Evolutionary conservation across 2,797 vertebrate genomes (phyloP).

Genomic region (Coranthus polyacanthus): DNA sequence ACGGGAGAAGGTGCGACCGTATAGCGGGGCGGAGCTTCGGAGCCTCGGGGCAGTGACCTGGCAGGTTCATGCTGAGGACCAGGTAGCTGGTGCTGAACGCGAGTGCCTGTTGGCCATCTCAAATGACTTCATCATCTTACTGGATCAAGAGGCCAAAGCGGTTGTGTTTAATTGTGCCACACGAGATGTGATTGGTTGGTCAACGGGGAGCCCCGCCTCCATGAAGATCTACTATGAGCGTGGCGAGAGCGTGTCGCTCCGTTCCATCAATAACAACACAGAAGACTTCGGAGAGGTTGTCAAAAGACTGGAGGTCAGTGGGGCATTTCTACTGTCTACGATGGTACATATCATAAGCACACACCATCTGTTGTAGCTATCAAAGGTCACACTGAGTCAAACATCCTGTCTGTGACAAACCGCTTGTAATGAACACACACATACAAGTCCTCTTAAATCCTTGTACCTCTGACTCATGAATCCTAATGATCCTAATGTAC

Average conservation of each 20-base stretch:
- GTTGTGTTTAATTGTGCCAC: conserved; percentile 96
- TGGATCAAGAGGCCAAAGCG: conserved; percentile 93
- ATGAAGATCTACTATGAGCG: conserved; percentile 97
- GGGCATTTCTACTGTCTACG: conserved; percentile 15
- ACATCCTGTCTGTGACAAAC: conserved; percentile 12
- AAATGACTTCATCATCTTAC: conserved; percentile 93
- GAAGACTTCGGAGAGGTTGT: conserved; percentile 98
- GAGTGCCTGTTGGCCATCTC: conserved; percentile 94
- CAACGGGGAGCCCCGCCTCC: conserved; percentile 90
- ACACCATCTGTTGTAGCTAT: conserved; percentile 41
- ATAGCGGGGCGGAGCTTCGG: conserved; percentile 92
- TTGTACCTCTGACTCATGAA: conserved; percentile 5
- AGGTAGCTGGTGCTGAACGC: conserved; percentile 91
- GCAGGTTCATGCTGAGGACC: conserved; percentile 93
- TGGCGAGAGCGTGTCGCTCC: conserved; percentile 93
- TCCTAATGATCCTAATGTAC: neutral
- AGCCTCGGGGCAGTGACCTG: conserved; percentile 94
- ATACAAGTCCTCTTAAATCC: neutral
- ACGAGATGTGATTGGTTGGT: conserved; percentile 97
- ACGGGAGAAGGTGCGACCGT: conserved; percentile 93
- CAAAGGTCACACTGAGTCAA: conserved; percentile 17
- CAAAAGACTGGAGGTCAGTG: conserved; percentile 95
- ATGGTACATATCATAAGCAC: conserved; percentile 27
- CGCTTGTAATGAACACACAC: conserved; percentile 23
- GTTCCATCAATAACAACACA: conserved; percentile 91